These are phyloP conservation scores for Mantis religiosa DNA, from an alignment of 2,888 invertebrate genomes.

Conservation along the genomic window DNA sequence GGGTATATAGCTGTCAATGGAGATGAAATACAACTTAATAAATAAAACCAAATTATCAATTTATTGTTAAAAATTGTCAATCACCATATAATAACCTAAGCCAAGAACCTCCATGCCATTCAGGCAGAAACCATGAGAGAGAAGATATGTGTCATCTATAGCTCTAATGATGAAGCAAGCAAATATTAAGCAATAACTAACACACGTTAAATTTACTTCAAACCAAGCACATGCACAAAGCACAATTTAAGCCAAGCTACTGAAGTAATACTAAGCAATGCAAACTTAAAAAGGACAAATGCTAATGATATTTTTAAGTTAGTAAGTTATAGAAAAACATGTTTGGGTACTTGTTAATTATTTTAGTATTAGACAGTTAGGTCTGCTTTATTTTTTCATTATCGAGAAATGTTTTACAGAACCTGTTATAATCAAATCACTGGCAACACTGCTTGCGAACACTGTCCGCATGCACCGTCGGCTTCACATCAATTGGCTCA, in stretches of 20 bases:
- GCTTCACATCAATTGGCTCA: conserved; percentile 84
- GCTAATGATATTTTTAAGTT: neutral
- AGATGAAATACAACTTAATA: too few species aligned
- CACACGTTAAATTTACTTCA: neutral
- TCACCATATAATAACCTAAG: too few species aligned
- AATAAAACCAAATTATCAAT: too few species aligned
- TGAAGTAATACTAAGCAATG: neutral
- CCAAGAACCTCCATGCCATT: too few species aligned
- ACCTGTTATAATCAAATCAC: conserved; percentile 51
- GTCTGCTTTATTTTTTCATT: neutral
- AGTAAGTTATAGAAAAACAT: neutral
- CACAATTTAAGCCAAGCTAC: neutral
- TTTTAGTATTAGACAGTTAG: neutral
- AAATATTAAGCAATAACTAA: too few species aligned
- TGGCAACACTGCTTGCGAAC: conserved; percentile 92
- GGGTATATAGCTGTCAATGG: too few species aligned
- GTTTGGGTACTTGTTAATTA: neutral
- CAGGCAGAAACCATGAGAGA: too few species aligned
- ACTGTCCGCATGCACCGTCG: conserved; percentile 78
- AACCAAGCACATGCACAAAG: neutral
- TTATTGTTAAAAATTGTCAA: too few species aligned
- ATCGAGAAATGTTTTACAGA: conserved; percentile 2
- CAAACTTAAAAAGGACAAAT: neutral
- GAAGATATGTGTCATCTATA: too few species aligned
- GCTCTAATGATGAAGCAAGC: too few species aligned